phyloP scores from a whole-genome alignment of 2,113 vertebrate genomes.

The Crypturellus undulatus region DNA sequence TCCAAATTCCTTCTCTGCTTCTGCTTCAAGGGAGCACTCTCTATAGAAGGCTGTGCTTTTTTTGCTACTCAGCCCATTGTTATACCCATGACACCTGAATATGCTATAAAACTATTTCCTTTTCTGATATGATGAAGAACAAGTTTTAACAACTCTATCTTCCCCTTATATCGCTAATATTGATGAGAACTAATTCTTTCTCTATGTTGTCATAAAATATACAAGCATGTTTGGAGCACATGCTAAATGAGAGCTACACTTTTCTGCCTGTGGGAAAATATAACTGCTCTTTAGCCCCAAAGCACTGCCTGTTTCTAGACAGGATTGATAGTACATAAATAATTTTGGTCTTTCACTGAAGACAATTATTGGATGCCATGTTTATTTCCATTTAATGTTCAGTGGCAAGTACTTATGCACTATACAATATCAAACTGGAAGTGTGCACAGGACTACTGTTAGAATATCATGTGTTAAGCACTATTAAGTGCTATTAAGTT shows the following conservation, averaged over 20 bases:
- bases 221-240: not conserved
- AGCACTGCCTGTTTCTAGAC: not conserved
- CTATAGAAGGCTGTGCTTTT: not conserved
- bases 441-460: not conserved
- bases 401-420: not conserved
- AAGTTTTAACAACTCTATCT: not conserved
- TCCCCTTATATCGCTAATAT: rapidly evolving
- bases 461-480: not conserved
- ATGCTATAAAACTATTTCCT: not conserved
- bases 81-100: not conserved
- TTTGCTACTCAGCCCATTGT: not conserved
- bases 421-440: not conserved
- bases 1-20: not conserved
- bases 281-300: not conserved
- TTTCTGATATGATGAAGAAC: not conserved
- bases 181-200: not conserved
- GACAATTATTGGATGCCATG: not conserved
- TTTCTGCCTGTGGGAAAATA: not conserved
- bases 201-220: not conserved
- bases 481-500: no score
- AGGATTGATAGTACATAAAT: not conserved
- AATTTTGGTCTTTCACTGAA: not conserved
- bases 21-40: not conserved
- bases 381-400: not conserved
- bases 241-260: not conserved